Percentiles rank a stretch among this genome's conserved stretches.
phyloP scores from a whole-genome alignment of 2,888 invertebrate genomes.

The Arrhopalites spinosus region DNA sequence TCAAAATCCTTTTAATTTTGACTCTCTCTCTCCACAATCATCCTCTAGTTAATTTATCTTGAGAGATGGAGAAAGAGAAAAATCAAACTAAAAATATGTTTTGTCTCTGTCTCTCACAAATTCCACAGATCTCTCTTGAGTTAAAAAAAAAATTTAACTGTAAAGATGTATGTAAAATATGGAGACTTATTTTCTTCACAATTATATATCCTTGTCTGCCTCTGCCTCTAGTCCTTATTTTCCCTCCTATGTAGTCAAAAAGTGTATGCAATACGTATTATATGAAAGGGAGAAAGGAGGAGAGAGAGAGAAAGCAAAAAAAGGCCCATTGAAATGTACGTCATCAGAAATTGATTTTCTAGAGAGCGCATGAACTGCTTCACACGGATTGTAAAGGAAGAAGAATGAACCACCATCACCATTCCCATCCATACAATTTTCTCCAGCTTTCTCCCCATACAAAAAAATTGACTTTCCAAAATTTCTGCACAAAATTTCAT shows the following conservation, averaged over 20 bases:
- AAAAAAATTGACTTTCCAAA: too few relatives aligned
- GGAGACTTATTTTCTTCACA: not conserved
- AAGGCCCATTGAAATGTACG: conserved; percentile 26
- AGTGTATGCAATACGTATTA: conserved; percentile 29
- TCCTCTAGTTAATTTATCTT: not conserved
- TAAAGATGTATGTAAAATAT: too few relatives aligned
- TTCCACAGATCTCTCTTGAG: not conserved
- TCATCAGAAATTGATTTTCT: conserved; percentile 49
- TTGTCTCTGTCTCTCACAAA: not conserved
- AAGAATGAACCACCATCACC: too few relatives aligned
- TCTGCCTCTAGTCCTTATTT: not conserved
- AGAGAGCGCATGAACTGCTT: conserved; percentile 48
- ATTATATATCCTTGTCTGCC: not conserved
- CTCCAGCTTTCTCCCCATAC: too few relatives aligned
- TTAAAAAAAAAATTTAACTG: too few relatives aligned
- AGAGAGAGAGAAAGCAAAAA: not conserved
- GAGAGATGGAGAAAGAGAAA: too few relatives aligned
- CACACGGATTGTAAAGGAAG: too few relatives aligned
- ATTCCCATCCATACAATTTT: too few relatives aligned
- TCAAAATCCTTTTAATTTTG: not conserved
- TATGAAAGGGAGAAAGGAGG: conserved; percentile 14
- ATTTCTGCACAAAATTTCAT: too few relatives aligned
- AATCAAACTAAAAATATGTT: too few relatives aligned
- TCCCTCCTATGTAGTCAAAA: not conserved
- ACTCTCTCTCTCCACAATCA: not conserved